Conservation (phyloP, 2,888 invertebrate genomes). For the Diarsia mendica region DNA sequence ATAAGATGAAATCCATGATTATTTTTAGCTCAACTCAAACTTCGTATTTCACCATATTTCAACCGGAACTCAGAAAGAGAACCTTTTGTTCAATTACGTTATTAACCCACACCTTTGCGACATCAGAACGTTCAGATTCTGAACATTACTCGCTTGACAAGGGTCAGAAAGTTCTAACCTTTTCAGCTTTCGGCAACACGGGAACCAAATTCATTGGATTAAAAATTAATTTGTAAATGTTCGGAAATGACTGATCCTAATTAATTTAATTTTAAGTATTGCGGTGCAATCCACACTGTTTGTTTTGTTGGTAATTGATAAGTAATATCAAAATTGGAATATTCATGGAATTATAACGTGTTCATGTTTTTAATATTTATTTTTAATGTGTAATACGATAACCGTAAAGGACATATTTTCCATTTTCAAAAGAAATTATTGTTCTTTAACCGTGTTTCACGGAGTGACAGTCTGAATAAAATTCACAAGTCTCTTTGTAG, state of each 20-base stretch:
- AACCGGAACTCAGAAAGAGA: conserved; percentile 13
- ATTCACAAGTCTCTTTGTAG: conserved; percentile 5
- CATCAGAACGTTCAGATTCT: conserved; percentile 27
- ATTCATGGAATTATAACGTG: background rate
- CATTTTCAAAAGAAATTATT: too few relatives aligned
- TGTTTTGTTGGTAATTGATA: conserved; percentile 14
- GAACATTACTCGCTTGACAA: conserved; percentile 54
- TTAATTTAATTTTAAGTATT: conserved; percentile 29
- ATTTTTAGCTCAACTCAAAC: conserved; percentile 6
- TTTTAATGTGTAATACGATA: background rate
- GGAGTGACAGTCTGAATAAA: background rate
- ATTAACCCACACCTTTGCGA: conserved; percentile 42
- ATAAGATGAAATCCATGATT: background rate
- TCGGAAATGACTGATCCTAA: conserved; percentile 37
- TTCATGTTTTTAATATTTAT: background rate
- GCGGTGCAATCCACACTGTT: background rate
- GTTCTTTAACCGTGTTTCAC: background rate
- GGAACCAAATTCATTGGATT: conserved; percentile 47
- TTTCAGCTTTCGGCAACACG: conserved; percentile 17
- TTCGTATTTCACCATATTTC: conserved; percentile 15
- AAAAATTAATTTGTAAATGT: conserved; percentile 56
- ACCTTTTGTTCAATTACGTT: conserved; percentile 34
- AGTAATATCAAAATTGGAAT: background rate
- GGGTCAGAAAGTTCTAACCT: conserved; percentile 56
- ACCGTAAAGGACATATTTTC: background rate